Evolutionary conservation across 2,888 invertebrate species (phyloP), one percentile per base, ranked within the genome.

Genomic region (Pandemis cinnamomeana): DNA sequence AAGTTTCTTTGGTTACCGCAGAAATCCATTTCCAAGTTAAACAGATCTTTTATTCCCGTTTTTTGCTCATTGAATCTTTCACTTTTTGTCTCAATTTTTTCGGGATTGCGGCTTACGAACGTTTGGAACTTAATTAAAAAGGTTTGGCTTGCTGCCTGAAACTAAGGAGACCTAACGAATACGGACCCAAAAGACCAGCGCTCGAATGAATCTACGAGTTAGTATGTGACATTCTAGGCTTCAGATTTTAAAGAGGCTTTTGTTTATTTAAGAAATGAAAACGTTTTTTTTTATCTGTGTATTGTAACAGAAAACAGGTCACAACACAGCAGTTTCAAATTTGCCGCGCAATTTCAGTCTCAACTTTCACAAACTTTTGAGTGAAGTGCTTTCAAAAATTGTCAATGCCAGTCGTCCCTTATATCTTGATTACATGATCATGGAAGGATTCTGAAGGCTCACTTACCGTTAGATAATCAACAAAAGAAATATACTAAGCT

Each of bases 1-100:
- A 90, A 88, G 80, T 89, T 88, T 84, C 80, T 80, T 80, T 83
- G 86, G 86, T 88, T 86, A 91, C 90, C 89, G 86, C 90, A 86
- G 85, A 90, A 91, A 90, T 90, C 91, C 91, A 92, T 91, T 91
- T 88, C 86, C 84, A 91, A 91, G 89, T 91, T 88, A 90, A 91
- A 91, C 89, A 91, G 88, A 89, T 89, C 87, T 88, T 86, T 85
- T 79, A 77, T 81, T 83, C 81, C 61, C 79, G 80, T 83, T 89
- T 89, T 90, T 90, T 88, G 84, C 85, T 87, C 87, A 87, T 87
- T 88, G 86, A 88, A 87, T 85, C 80, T 80, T 77, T 75, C 82
- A 80, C 80, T 86, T 87, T 55, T 85, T 80, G 82, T 84, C 84
- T 86, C 84, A 84, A 83, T 84, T 87, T 88, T 87, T 86, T 83